Conservation (phyloP, 1,140 invertebrate genomes). For the Apolygus lucorum region DNA sequence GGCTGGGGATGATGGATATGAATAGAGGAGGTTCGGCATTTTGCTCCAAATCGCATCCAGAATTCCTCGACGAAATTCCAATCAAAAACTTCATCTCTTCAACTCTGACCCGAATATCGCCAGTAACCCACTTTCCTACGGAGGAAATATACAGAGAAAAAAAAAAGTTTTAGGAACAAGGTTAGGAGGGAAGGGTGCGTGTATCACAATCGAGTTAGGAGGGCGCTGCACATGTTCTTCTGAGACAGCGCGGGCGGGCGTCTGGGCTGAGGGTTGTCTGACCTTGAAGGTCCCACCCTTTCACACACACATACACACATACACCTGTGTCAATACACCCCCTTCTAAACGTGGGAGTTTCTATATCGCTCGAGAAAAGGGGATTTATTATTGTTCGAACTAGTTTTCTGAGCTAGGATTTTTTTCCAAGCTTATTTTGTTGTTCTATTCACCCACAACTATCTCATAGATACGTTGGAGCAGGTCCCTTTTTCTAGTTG, state of each 20-base stretch:
- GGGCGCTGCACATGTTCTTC: constrained; percentile 2
- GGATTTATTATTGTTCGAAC: neutral
- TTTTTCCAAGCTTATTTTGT: too few species aligned
- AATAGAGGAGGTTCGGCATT: too few species aligned
- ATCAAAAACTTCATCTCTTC: too few species aligned
- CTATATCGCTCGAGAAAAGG: neutral
- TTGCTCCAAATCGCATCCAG: too few species aligned
- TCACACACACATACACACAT: constrained; percentile 3
- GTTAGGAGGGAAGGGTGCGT: neutral
- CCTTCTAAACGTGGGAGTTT: constrained; percentile 8
- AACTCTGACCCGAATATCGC: too few species aligned
- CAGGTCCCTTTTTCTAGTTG: neutral
- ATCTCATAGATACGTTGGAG: neutral
- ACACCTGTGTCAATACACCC: constrained; percentile 12
- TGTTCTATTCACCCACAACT: too few species aligned
- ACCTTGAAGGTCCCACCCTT: constrained; percentile 12
- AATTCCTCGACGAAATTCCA: too few species aligned
- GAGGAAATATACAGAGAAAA: neutral
- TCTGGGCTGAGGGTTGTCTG: constrained; percentile 5
- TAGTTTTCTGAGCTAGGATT: constrained; percentile 1
- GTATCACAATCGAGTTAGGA: neutral
- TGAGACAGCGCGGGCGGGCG: neutral
- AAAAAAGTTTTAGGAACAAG: neutral
- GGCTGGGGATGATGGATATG: too few species aligned
- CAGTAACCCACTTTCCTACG: neutral